Percentiles rank a stretch among this genome's conserved stretches.
Evolutionary conservation across 2,888 invertebrate species (phyloP).

Genomic region (Cyclophora punctaria): DNA sequence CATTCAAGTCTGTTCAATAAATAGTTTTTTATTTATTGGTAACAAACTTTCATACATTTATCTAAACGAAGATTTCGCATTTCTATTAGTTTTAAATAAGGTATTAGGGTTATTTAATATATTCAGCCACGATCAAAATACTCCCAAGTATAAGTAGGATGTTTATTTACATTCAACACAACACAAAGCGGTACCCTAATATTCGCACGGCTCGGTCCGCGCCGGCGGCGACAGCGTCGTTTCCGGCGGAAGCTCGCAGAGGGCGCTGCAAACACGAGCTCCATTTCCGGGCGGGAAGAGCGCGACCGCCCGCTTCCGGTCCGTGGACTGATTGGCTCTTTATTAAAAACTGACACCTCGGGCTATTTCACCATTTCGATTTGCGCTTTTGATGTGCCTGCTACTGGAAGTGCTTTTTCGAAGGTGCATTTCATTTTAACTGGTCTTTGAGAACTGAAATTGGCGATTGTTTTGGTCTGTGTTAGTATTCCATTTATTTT

Average conservation of each 20-base stretch:
- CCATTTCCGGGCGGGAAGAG: conserved; percentile 68
- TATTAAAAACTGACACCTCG: conserved; percentile 74
- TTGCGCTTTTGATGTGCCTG: conserved; percentile 4
- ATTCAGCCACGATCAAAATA: no score
- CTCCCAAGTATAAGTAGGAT: no score
- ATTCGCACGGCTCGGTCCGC: conserved; percentile 16
- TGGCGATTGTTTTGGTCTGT: no score
- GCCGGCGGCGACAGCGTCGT: conserved; percentile 45
- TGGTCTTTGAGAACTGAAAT: no score
- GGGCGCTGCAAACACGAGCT: conserved; percentile 62
- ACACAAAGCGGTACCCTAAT: conserved; percentile 23
- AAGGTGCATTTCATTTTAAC: no score
- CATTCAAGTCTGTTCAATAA: no score
- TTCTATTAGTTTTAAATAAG: no score
- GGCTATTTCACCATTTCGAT: conserved; percentile 36
- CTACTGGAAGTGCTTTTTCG: conserved; percentile 1
- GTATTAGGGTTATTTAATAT: no score
- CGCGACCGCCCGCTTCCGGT: conserved; percentile 58
- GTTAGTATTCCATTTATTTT: no score
- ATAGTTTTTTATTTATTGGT: no score
- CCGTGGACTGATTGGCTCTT: conserved; percentile 66
- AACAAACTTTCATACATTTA: no score
- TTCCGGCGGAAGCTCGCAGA: conserved; percentile 48
- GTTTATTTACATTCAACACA: conserved; percentile 14
- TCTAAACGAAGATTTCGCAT: no score